phyloP scores from a whole-genome alignment of 2,113 vertebrate species.

The Myotis yumanensis region DNA sequence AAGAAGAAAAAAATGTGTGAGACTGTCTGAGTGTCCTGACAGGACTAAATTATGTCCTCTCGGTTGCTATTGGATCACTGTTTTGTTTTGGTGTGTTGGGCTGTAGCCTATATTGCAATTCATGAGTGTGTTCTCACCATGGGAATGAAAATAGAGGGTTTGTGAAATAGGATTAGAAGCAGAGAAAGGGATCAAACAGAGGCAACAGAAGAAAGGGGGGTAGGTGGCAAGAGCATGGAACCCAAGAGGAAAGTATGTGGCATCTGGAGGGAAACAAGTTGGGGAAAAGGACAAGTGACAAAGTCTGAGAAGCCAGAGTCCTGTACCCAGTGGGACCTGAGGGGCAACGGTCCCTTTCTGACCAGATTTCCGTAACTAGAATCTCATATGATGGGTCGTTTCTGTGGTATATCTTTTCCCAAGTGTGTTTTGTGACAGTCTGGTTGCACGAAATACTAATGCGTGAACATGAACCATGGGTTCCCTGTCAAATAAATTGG shows the following conservation, averaged over 20 bases:
- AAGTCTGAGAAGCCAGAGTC: neutral
- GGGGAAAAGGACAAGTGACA: neutral
- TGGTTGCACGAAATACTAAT: neutral
- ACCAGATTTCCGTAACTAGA: neutral
- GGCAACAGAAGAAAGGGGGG: neutral
- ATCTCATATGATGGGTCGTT: neutral
- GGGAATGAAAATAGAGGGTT: neutral
- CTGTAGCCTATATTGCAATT: neutral
- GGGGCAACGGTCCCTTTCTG: neutral
- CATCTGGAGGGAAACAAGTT: neutral
- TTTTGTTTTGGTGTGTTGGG: neutral
- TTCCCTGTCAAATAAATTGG: neutral
- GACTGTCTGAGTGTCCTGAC: neutral
- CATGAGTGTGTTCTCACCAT: neutral
- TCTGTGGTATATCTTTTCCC: neutral
- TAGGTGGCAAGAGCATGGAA: neutral
- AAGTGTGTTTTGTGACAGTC: neutral
- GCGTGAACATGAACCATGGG: neutral
- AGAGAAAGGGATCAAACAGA: neutral
- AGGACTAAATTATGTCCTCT: neutral
- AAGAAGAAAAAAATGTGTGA: neutral
- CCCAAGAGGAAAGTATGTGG: neutral
- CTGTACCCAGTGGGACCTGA: neutral
- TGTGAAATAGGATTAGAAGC: neutral
- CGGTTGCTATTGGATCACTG: neutral